These are phyloP conservation scores for Mamestra brassicae DNA, from an alignment of 2,888 invertebrate genomes.

Conservation along the genomic window DNA sequence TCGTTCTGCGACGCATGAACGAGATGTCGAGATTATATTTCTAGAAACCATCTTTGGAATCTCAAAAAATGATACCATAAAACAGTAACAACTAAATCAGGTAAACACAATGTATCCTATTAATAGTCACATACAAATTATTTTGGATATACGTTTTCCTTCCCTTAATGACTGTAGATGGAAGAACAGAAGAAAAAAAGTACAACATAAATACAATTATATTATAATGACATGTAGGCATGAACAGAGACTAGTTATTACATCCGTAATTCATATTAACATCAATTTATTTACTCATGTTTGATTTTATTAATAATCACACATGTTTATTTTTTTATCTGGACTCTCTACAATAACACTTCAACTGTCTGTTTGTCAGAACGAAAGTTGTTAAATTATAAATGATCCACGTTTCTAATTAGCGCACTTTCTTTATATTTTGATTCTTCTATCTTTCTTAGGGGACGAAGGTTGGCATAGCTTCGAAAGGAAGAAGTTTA, in stretches of 20 bases:
- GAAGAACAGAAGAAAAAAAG: background rate
- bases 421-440: slow-evolving; percentile 2
- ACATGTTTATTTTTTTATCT: background rate
- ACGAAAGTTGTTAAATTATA: slow-evolving; percentile 8
- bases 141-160: slow-evolving; percentile 19
- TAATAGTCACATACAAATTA: background rate
- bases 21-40: background rate
- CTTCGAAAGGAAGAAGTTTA: background rate
- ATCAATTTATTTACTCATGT: background rate
- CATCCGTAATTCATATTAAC: background rate
- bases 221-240: no score
- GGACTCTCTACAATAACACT: background rate
- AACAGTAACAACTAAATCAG: background rate
- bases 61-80: background rate
- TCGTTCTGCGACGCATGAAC: background rate
- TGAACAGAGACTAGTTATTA: background rate
- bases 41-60: background rate
- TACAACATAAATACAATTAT: background rate
- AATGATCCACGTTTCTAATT: slow-evolving; percentile 12
- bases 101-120: background rate
- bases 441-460: background rate
- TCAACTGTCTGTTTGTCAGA: background rate
- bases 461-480: background rate
- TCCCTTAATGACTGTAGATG: background rate
- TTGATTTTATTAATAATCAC: slow-evolving; percentile 9